Conservation (phyloP, 2,113 vertebrate genomes). For the Smithornis capensis region DNA sequence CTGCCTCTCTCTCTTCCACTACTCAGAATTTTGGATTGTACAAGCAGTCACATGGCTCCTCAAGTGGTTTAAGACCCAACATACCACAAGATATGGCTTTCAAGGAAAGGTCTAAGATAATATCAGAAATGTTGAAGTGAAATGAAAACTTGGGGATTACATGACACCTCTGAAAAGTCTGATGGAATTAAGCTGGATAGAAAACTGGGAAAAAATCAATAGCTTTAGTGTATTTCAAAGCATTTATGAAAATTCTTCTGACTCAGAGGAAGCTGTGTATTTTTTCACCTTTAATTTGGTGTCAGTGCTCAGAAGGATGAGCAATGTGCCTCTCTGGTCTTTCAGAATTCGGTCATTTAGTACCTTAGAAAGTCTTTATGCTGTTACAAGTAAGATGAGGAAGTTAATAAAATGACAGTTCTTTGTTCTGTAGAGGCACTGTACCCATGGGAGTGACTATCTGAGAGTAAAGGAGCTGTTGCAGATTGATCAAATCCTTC, state of each 20-base stretch:
- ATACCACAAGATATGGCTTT: neutral
- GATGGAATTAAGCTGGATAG: neutral
- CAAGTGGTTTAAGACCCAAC: neutral
- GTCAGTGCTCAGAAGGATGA: neutral
- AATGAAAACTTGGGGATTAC: neutral
- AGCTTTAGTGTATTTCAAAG: neutral
- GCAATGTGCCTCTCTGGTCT: neutral
- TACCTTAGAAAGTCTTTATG: neutral
- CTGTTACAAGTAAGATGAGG: neutral
- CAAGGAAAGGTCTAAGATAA: neutral
- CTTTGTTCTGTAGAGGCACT: neutral
- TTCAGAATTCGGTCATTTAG: neutral
- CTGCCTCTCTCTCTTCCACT: neutral
- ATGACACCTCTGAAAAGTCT: neutral
- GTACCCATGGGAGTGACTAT: neutral
- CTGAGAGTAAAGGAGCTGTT: neutral
- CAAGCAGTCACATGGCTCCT: neutral
- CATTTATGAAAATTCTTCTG: neutral
- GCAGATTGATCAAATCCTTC: neutral
- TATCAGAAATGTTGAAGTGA: neutral
- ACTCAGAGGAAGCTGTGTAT: neutral
- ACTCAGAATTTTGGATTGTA: neutral
- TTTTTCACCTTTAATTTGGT: neutral
- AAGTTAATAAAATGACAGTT: neutral
- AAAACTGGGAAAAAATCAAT: neutral